Base-by-base conservation (phyloP, 2,888 invertebrate genomes). In the Tenthredo distinguenda region DNA sequence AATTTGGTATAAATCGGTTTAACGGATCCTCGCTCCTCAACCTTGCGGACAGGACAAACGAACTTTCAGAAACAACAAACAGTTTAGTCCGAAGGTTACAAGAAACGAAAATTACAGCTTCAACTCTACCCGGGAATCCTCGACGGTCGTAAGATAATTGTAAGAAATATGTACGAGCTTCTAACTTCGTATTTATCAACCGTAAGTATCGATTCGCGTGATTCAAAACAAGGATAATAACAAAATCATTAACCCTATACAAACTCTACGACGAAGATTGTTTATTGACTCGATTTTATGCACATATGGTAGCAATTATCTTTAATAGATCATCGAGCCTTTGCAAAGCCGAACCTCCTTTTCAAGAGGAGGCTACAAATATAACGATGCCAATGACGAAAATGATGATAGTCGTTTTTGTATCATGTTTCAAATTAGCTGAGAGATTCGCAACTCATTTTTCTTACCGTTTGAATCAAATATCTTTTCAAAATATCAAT, bases 61-160 rank as follows among this genome's bases (percentile, higher is more conserved):
- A 74, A 43, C 43, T 74, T 43, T 26, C 21, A 26, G 31, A 47
- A 77, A 55, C 77, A 77, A 77, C 77, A 77, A 47, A 77, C 55
- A 50, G 40, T 77, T 77, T 55, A 31, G 77, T 50, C 12, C 77
- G 26, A 55, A 77, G 77, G 55, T 77, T 50, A 7, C 4, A 12
- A 40, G 7, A 26, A 21, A 31, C 37, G 34, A 77, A 47, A 55
- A 77, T 77, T 34, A 77, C 31, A 77, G 15, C 31, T 34, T 77
- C 18, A 31, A 55, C n/a, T 26, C 34, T 21, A 43, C 9, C n/a
- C 21, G 10, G 18, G 3, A 15, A 21, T 43, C 10, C n/a, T 40
- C 18, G 34, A n/a, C n/a, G 37, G 34, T 10, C n/a, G 21, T 43
- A 21, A 74, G 43, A 43, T 68, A 40, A 74, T 43, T 43, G 43